Evolutionary conservation across 1,140 invertebrate species (phyloP).

Genomic region (Eumaeus atala): DNA sequence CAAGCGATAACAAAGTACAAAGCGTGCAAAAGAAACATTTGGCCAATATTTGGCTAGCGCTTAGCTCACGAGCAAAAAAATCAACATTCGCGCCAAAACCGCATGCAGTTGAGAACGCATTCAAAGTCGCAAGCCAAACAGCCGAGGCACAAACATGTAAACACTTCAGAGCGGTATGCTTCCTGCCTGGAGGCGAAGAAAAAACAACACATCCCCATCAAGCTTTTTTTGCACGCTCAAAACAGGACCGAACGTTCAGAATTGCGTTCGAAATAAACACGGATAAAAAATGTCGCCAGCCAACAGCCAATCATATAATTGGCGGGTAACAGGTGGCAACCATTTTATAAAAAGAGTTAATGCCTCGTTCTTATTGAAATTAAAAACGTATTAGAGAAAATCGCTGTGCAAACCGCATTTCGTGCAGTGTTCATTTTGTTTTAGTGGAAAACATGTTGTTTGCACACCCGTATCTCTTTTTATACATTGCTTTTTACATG

Average conservation of each 20-base stretch:
- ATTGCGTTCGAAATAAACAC: constrained; percentile 28
- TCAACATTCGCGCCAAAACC: constrained; percentile 51
- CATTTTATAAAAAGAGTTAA: constrained; percentile 36
- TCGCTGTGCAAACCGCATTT: constrained; percentile 46
- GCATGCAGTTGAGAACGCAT: constrained; percentile 48
- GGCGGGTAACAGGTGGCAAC: constrained; percentile 46
- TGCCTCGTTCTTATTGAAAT: constrained; percentile 50
- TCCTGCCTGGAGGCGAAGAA: constrained; percentile 36
- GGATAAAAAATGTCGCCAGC: constrained; percentile 26
- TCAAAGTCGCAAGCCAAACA: constrained; percentile 58
- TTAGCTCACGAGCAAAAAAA: constrained; percentile 47
- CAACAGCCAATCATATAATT: constrained; percentile 37
- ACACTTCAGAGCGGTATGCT: constrained; percentile 48
- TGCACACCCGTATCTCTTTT: constrained; percentile 7
- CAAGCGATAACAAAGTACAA: constrained; percentile 11
- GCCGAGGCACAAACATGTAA: constrained; percentile 53
- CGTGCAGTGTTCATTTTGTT: constrained; percentile 22
- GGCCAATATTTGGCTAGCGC: constrained; percentile 51
- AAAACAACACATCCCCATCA: constrained; percentile 33
- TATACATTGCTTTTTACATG: background rate
- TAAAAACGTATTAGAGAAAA: constrained; percentile 61
- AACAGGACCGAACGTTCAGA: constrained; percentile 24
- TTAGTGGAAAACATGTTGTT: constrained; percentile 24
- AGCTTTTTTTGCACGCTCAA: constrained; percentile 33
- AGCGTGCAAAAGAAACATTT: constrained; percentile 25